These are phyloP conservation scores for Hypena proboscidalis DNA, from an alignment of 2,888 invertebrate species.

Conservation along the genomic window DNA sequence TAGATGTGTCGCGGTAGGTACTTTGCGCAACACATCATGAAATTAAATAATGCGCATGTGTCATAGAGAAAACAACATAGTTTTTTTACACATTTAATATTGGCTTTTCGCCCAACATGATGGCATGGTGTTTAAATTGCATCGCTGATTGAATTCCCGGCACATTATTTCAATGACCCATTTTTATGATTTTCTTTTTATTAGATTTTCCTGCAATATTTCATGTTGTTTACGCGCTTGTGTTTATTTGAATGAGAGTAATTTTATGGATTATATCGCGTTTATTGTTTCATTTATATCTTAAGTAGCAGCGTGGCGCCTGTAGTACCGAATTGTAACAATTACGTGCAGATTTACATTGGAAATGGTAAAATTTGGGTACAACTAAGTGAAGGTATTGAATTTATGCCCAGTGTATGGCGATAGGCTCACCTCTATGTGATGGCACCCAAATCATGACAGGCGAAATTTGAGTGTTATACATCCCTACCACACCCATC, in stretches of 20 bases:
- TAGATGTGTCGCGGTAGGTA: slow-evolving; percentile 33
- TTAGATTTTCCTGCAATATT: slow-evolving; percentile 41
- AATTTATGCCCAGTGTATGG: too few species aligned
- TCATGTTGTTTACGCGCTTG: slow-evolving; percentile 39
- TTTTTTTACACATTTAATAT: slow-evolving; percentile 32
- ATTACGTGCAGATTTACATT: slow-evolving; percentile 2
- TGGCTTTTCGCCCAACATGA: slow-evolving; percentile 40
- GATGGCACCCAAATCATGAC: too few species aligned
- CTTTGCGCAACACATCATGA: slow-evolving; percentile 39
- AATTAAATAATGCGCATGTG: slow-evolving; percentile 43
- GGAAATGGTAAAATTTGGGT: background rate
- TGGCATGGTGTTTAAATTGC: slow-evolving; percentile 41
- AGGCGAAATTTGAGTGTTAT: too few species aligned
- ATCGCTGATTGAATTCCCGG: slow-evolving; percentile 42
- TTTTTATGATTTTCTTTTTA: slow-evolving; percentile 40
- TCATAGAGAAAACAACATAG: slow-evolving; percentile 34
- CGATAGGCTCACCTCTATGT: too few species aligned
- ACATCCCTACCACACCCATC: too few species aligned
- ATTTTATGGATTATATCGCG: slow-evolving; percentile 32
- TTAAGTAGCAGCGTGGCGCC: slow-evolving; percentile 4
- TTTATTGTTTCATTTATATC: slow-evolving; percentile 33
- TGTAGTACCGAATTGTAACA: background rate
- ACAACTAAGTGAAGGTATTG: background rate
- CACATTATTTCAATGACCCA: slow-evolving; percentile 45
- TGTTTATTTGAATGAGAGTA: slow-evolving; percentile 36